Base-by-base conservation (phyloP, 1,140 invertebrate genomes). In the Diorhabda carinulata region DNA sequence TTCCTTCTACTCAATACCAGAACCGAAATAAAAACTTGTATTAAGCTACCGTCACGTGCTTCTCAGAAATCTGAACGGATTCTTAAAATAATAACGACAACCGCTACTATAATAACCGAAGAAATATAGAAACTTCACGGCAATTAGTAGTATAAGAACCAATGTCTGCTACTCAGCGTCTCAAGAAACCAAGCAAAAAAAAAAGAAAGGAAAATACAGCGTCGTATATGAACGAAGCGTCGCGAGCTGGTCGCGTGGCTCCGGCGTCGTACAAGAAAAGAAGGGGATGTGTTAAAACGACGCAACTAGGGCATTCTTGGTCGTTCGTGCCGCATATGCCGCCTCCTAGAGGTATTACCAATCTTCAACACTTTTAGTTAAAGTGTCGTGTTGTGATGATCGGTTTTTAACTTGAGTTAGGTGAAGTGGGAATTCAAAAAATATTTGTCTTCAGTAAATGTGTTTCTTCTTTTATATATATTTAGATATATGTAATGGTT, bases 281-380 rank as follows among this genome's bases (percentile, higher is more conserved):
- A 66, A 72, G 70, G 70, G 70, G 70, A 65, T 64, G 70, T 69
- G 70, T 72, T 72, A 66, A 68, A 68, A 58, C 67, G 67, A 60
- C 59, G 70, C 70, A 72, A 72, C 67, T 72, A 72, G 70, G 70
- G 68, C 70, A 62, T 72, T 71, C 67, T 66, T 71, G 63, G 58
- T 43, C 62, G 62, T 57, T 72, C 64, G 59, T 62, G 66, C 62
- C 67, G 66, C 70, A 72, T 64, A 67, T 69, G 66, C 70, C 70
- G 67, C 70, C 65, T 65, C 64, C 62, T 47, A 68, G 70, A 68
- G 70, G 70, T 62, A 69, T 59, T 64, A 68, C 60, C 70, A 68
- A 52, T 71, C 60, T 65, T 68, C 68, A 70, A 70, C 67, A 72
- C 66, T 57, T 65, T 65, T 65, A 65, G 64, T 65, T 65, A 47